A percentile compares a stretch with the other conserved stretches of the same genome.
Conservation (phyloP, 2,888 invertebrate genomes). For the Caenorhabditis plicata region DNA sequence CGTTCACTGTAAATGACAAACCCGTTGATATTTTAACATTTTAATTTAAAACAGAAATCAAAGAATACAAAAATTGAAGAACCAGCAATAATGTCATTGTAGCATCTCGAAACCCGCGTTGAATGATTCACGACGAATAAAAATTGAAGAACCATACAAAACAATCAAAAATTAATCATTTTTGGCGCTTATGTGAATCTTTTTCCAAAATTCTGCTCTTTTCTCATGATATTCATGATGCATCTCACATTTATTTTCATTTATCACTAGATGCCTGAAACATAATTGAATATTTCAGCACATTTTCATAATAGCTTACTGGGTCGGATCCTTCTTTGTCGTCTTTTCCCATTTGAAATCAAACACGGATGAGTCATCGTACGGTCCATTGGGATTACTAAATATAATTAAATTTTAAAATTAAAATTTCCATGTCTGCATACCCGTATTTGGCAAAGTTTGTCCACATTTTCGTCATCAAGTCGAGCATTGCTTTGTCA, state of each 20-base stretch:
- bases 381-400: conserved; percentile 60
- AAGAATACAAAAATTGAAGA: too few species aligned
- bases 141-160: too few species aligned
- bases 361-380: conserved; percentile 49
- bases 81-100: too few species aligned
- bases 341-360: conserved; percentile 57
- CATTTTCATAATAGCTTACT: too few species aligned
- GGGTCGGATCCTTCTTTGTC: conserved; percentile 26
- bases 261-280: conserved; percentile 36
- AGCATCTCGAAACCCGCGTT: too few species aligned
- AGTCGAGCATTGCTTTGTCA: conserved; percentile 49
- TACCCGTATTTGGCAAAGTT: conserved; percentile 62
- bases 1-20: too few species aligned
- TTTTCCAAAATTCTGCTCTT: conserved; percentile 49
- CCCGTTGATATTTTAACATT: too few species aligned
- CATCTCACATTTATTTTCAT: conserved; percentile 50
- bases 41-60: too few species aligned
- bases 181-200: conserved; percentile 30
- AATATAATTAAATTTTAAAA: conserved; percentile 4
- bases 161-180: conserved; percentile 10
- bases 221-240: conserved; percentile 37
- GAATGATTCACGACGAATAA: too few species aligned
- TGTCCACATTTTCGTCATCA: conserved; percentile 58
- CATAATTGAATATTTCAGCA: too few species aligned
- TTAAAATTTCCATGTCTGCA: neutral